A percentile compares a stretch with the other conserved stretches of the same genome.
phyloP scores from a whole-genome alignment of 92 coral and sea anemone genomes.

The Paragorgia papillata region DNA sequence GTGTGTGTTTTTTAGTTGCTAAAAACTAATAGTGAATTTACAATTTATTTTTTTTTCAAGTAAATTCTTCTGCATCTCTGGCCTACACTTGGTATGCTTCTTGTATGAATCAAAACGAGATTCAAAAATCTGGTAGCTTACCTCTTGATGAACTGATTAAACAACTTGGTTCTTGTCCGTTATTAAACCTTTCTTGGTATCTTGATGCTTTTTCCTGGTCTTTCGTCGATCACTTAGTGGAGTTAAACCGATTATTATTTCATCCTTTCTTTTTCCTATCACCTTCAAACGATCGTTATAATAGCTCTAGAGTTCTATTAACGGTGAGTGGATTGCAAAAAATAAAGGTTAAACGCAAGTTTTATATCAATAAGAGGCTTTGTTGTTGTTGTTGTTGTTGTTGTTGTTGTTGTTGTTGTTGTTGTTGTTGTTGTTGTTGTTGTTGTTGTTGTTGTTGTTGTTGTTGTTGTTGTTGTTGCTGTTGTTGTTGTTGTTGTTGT shows the following conservation, averaged over 20 bases:
- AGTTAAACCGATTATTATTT: conserved; percentile 1
- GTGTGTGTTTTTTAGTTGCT: too few relatives aligned
- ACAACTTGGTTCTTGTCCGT: conserved; percentile 11
- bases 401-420: too few relatives aligned
- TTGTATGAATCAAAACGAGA: conserved; percentile 17
- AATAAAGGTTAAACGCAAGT: too few relatives aligned
- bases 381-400: too few relatives aligned
- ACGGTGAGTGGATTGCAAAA: not conserved
- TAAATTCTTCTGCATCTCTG: conserved; percentile 21
- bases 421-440: too few relatives aligned
- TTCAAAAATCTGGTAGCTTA: not conserved
- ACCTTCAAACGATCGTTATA: not conserved
- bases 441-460: too few relatives aligned
- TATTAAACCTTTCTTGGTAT: conserved; percentile 29
- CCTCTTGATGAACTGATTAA: conserved; percentile 9
- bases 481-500: too few relatives aligned
- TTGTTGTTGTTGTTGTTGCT: too few relatives aligned
- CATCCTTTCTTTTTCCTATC: conserved; percentile 26
- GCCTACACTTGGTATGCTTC: conserved; percentile 25
- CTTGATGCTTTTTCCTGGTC: not conserved
- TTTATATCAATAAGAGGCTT: too few relatives aligned
- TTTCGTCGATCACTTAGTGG: not conserved
- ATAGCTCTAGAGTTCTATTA: conserved; percentile 13
- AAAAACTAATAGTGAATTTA: not conserved
- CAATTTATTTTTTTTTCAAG: not conserved